phyloP scores from a whole-genome alignment of 2,888 invertebrate species.

The Cheiracanthium punctorium region DNA sequence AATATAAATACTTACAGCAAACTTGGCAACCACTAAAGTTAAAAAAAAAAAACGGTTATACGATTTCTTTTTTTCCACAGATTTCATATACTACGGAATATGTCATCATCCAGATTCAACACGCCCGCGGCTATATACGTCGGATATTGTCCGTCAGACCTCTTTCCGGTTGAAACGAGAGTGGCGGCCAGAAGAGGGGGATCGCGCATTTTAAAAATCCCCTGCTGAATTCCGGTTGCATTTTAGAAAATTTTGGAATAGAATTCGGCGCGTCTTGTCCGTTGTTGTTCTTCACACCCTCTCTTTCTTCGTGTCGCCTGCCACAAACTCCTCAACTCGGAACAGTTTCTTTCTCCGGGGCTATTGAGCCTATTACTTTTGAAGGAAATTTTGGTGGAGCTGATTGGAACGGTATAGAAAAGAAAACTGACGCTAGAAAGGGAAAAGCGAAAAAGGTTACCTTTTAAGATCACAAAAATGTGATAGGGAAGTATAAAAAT shows the following conservation, averaged over 20 bases:
- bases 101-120: constrained; percentile 46
- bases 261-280: constrained; percentile 51
- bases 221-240: constrained; percentile 42
- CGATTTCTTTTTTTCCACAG: no score
- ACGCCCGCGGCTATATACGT: constrained; percentile 54
- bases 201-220: constrained; percentile 19
- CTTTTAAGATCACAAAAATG: no score
- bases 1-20: no score
- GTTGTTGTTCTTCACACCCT: neutral
- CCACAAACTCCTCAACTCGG: neutral
- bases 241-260: constrained; percentile 41
- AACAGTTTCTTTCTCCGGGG: neutral
- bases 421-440: no score
- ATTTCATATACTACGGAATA: no score
- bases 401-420: no score
- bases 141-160: constrained; percentile 65
- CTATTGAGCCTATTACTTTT: constrained; percentile 8
- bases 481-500: no score
- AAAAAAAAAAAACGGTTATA: no score
- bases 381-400: neutral
- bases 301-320: neutral
- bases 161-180: constrained; percentile 46
- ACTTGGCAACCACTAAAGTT: no score
- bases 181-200: constrained; percentile 5
- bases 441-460: no score